Percentiles rank a stretch among this genome's conserved stretches.
phyloP scores from a whole-genome alignment of 2,888 invertebrate species.

The Aricia artaxerxes region DNA sequence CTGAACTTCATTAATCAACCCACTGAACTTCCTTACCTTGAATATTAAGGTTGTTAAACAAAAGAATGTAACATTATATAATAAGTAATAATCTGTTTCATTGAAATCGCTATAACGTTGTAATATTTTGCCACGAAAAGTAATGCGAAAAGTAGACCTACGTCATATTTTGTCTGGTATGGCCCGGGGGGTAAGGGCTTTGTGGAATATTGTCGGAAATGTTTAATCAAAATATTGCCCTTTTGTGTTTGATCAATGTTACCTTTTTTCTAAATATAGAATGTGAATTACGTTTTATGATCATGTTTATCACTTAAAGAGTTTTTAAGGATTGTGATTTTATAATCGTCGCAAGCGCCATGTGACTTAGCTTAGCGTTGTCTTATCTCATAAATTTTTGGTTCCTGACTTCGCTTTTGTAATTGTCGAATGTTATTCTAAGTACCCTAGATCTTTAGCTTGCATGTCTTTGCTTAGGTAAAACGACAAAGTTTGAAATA shows the following conservation, averaged over 20 bases:
- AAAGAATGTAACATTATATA: too few species aligned
- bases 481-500: too few species aligned
- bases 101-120: not conserved
- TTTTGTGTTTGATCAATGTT: not conserved
- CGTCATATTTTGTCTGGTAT: not conserved
- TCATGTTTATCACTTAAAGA: not conserved
- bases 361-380: too few species aligned
- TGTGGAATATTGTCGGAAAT: not conserved
- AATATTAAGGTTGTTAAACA: too few species aligned
- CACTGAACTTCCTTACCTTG: too few species aligned
- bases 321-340: not conserved
- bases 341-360: too few species aligned
- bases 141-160: not conserved
- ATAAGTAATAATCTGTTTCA: not conserved
- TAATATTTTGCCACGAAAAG: not conserved
- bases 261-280: not conserved
- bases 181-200: not conserved
- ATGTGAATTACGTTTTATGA: not conserved
- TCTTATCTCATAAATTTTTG: not conserved
- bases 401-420: not conserved
- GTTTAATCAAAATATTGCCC: not conserved
- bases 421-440: too few species aligned
- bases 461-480: too few species aligned
- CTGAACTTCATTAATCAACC: too few species aligned
- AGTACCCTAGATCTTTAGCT: too few species aligned